Evolutionary conservation across 2,113 vertebrate species (phyloP), one percentile per base, ranked within the genome.

Genomic region (Fregata magnificens): DNA sequence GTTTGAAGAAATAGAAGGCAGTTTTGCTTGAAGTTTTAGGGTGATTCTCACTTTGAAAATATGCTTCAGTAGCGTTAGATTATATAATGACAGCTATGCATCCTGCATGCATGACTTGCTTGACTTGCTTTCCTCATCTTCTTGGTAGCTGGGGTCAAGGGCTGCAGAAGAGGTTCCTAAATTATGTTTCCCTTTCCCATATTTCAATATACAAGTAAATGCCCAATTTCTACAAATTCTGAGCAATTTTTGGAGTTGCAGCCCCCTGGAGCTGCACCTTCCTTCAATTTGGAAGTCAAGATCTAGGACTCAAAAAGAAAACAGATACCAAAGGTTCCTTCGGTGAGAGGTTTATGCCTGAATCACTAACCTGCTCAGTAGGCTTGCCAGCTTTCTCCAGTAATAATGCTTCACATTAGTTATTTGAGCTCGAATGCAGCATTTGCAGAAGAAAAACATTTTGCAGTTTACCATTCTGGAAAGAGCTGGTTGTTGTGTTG

Each of bases 401-500:
- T 55, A 91, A 77, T 73, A 95, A 82, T 11, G 47, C 20, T 94
- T 77, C 50, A 34, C 47, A 28, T 91, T 69, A 80, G 78, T 83
- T 95, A 82, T 89, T 70, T 88, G 81, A 87, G 59, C 70, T 91
- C 26, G 1, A 86, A 82, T 70, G 50, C 58, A 94, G 67, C 32
- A 34, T 62, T 93, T 79, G 58, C 66, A 80, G 86, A 72, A 66
- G 91, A 80, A 97, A 97, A 93, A 91, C 44, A 62, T 88, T 93
- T 81, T 71, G 50, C 34, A 73, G 84, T 77, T 96, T 94, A 66
- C 42, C 42, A 38, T 76, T 90, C 82, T 96, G 84, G 78, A 91
- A 95, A 77, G 82, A 97, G 49, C 44, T 74, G 59, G 93, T 88
- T 82, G 79, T 90, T 95, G 81, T 90, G 87, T 90, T 96, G 93